These are phyloP conservation scores for Heteromyza rotundicornis DNA, from an alignment of 2,888 invertebrate genomes.

Conservation along the genomic window DNA sequence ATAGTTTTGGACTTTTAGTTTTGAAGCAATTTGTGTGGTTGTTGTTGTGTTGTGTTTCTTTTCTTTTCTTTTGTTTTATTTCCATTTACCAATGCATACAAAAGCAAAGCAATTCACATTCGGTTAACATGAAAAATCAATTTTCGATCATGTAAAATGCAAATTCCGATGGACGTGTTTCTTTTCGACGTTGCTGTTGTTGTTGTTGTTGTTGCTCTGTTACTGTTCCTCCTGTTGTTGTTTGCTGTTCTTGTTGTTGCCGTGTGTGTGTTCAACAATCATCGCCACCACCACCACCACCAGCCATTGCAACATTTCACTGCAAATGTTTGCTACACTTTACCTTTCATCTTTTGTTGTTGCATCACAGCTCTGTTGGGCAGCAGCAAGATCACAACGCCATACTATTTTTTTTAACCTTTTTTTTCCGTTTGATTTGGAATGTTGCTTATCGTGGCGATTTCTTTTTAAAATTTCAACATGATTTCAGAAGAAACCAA, in stretches of 20 bases:
- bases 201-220: neutral
- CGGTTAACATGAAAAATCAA: constrained; percentile 45
- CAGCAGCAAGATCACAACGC: neutral
- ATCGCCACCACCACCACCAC: too few relatives aligned
- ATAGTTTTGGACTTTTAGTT: too few relatives aligned
- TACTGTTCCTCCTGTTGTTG: neutral
- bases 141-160: constrained; percentile 46
- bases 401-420: neutral
- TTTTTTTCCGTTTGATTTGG: too few relatives aligned
- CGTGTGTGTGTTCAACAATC: neutral
- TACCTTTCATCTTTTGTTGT: neutral
- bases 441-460: constrained; percentile 9
- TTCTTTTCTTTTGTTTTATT: constrained; percentile 9
- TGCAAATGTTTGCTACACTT: neutral
- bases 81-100: constrained; percentile 19
- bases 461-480: constrained; percentile 18
- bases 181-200: neutral
- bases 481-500: too few relatives aligned
- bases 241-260: neutral
- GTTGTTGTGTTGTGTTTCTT: neutral
- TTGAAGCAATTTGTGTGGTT: neutral
- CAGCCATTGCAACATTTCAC: too few relatives aligned
- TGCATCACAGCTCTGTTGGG: too few relatives aligned
- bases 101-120: constrained; percentile 29
- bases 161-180: constrained; percentile 31